A percentile compares a stretch with the other conserved stretches of the same genome.
phyloP scores from a whole-genome alignment of 2,797 vertebrate genomes.

The Thripadectes ignobilis region DNA sequence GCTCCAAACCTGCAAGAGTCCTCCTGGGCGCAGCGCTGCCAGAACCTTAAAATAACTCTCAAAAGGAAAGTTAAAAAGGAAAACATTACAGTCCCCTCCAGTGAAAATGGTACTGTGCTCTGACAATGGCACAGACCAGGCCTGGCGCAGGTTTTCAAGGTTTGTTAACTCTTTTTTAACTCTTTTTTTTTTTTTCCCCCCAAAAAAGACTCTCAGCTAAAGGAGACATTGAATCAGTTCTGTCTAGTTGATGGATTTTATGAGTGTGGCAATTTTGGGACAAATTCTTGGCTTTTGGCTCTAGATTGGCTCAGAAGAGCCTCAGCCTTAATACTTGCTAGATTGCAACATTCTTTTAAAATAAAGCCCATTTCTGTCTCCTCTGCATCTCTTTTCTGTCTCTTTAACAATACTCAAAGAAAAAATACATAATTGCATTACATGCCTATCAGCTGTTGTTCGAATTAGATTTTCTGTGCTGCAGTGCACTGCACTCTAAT shows the following conservation, averaged over 20 bases:
- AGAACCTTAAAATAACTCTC: conserved; percentile 57
- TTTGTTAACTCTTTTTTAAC: conserved; percentile 61
- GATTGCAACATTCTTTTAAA: background rate
- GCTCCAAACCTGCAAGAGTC: conserved; percentile 62
- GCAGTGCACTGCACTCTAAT: conserved; percentile 26
- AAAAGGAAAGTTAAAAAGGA: conserved; percentile 61
- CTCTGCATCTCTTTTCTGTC: conserved; percentile 34
- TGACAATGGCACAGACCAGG: conserved; percentile 53
- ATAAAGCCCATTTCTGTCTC: conserved; percentile 23
- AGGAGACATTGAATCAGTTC: background rate
- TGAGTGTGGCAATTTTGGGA: background rate
- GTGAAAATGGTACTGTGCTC: conserved; percentile 57
- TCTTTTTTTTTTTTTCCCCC: background rate
- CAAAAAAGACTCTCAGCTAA: background rate
- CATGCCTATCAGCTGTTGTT: conserved; percentile 47
- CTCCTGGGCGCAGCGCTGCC: conserved; percentile 35
- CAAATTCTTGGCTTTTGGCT: background rate
- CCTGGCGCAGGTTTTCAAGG: conserved; percentile 48
- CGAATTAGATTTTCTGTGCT: conserved; percentile 57
- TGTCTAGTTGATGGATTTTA: background rate
- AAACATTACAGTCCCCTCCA: conserved; percentile 60
- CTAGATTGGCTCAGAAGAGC: background rate
- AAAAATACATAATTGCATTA: conserved; percentile 47
- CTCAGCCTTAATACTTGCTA: background rate
- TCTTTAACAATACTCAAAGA: conserved; percentile 34